These are phyloP conservation scores for Heliconius nattereri DNA, from an alignment of 1,140 invertebrate genomes.

Conservation along the genomic window DNA sequence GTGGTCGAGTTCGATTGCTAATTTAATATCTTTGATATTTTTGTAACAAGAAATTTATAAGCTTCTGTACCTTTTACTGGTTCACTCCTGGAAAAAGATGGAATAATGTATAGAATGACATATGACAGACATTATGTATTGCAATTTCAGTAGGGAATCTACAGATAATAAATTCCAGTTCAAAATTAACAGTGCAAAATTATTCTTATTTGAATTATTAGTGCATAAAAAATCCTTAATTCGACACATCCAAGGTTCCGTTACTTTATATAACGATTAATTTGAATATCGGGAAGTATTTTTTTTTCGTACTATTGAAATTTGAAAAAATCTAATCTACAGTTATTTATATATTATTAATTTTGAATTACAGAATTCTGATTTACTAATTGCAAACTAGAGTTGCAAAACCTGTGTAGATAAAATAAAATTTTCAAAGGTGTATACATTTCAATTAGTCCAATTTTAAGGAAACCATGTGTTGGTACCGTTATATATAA, in stretches of 20 bases:
- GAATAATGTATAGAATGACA: too few species aligned
- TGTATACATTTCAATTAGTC: not conserved
- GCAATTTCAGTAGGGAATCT: too few species aligned
- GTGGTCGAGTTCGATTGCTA: not conserved
- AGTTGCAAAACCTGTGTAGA: not conserved
- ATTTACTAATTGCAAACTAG: not conserved
- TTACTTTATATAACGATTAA: too few species aligned
- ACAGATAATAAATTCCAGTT: too few species aligned
- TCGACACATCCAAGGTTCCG: too few species aligned
- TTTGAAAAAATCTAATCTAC: not conserved
- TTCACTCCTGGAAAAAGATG: too few species aligned
- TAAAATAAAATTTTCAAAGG: not conserved
- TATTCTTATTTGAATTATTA: too few species aligned
- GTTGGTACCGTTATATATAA: not conserved
- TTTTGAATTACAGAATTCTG: not conserved
- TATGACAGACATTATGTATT: too few species aligned
- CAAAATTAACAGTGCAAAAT: too few species aligned
- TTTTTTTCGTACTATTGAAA: too few species aligned
- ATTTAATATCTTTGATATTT: not conserved
- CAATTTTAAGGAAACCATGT: not conserved
- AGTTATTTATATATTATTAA: not conserved
- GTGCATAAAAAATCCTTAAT: too few species aligned
- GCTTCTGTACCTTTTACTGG: not conserved
- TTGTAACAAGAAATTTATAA: not conserved
- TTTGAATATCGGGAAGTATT: not conserved